These are phyloP conservation scores for Eustalomyia histrio DNA, from an alignment of 2,888 invertebrate genomes.

Conservation along the genomic window DNA sequence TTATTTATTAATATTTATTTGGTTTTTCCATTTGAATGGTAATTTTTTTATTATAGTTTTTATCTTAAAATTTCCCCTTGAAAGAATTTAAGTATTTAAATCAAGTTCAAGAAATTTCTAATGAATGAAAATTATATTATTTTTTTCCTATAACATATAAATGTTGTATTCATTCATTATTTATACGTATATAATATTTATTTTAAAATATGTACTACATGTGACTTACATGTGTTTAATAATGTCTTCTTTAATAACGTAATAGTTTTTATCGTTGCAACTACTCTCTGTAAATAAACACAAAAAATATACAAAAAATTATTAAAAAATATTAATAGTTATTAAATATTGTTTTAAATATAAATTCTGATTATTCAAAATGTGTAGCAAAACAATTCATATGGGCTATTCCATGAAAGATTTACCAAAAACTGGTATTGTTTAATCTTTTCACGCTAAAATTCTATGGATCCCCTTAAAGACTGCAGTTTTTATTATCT, in stretches of 20 bases:
- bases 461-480: too few relatives aligned
- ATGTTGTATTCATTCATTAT: not conserved
- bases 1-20: not conserved
- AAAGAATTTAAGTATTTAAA: not conserved
- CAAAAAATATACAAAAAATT: not conserved
- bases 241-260: not conserved
- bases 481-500: too few relatives aligned
- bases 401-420: too few relatives aligned
- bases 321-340: not conserved
- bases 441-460: too few relatives aligned
- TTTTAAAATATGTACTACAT: not conserved
- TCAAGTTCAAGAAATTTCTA: not conserved
- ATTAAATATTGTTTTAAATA: too few relatives aligned
- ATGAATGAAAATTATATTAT: not conserved
- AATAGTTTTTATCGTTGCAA: not conserved
- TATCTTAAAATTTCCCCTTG: not conserved
- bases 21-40: too few relatives aligned
- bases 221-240: not conserved
- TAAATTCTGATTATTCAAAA: too few relatives aligned
- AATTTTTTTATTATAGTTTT: too few relatives aligned
- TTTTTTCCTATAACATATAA: not conserved
- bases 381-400: too few relatives aligned
- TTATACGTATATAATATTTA: not conserved
- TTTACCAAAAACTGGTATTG: too few relatives aligned
- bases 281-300: not conserved